Evolutionary conservation across 2,888 invertebrate genomes (phyloP), one percentile per base, ranked within the genome.

Genomic region (Oxyteleia sp.): DNA sequence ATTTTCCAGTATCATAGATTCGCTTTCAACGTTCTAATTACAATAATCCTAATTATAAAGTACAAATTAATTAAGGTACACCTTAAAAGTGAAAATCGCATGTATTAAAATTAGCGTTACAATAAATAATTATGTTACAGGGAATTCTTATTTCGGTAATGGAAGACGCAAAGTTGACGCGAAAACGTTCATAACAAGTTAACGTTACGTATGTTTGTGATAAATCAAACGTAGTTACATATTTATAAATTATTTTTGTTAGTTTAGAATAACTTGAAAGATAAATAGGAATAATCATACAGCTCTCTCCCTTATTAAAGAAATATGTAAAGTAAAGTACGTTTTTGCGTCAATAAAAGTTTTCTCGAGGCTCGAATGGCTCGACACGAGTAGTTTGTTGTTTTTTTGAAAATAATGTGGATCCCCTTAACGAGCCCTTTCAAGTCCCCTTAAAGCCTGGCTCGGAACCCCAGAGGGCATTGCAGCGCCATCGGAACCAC

Each of bases 401-500:
- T n/a, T n/a, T n/a, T n/a, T n/a, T n/a, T n/a, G n/a, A n/a, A 7
- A 16, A 29, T 57, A 4, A 23, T 38, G n/a, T 45, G 8, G 32
- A 16, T n/a, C 11, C 10, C 18, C 15, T 91, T 85, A 92, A 85
- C 92, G 90, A 10, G 89, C 88, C 23, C 91, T 88, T 72, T 92
- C 92, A 71, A 89, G 79, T 43, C 89, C 90, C 49, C 91, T 87
- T 43, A 91, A 69, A 23, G 89, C 87, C 64, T 91, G 91, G 74
- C 90, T 90, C 29, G 92, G 91, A 45, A 91, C 90, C 2, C 92
- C 92, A 0, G 93, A 90, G 1, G 92, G 90, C 32, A 91, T 80
- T 8, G 89, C 84, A 8, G 88, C 84, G 7, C 87, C 64, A 16
- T 91, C 92, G 2, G 87, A 89, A 20, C 83, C 89, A 5, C 84